phyloP scores from a whole-genome alignment of 1,140 invertebrate species.

The Zaprionus taronus region DNA sequence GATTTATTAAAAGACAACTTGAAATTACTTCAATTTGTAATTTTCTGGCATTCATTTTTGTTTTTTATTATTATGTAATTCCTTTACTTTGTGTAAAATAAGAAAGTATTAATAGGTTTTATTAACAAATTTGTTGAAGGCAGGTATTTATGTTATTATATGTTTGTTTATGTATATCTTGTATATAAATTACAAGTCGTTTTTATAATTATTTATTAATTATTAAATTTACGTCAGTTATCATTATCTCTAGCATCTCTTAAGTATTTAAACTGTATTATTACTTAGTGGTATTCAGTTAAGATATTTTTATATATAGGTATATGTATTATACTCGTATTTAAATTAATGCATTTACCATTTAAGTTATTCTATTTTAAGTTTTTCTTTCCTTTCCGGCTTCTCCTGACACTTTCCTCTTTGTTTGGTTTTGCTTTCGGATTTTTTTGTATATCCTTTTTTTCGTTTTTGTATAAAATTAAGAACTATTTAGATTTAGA shows the following conservation, averaged over 20 bases:
- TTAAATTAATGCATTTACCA: conserved; percentile 41
- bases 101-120: conserved; percentile 80
- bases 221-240: conserved; percentile 69
- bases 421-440: conserved; percentile 3
- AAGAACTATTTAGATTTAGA: conserved; percentile 53
- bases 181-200: conserved; percentile 79
- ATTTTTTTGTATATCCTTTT: conserved; percentile 17
- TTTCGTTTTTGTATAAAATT: conserved; percentile 58
- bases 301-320: conserved; percentile 40
- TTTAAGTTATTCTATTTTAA: conserved; percentile 56
- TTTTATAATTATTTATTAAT: conserved; percentile 68
- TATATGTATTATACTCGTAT: conserved; percentile 42
- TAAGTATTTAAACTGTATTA: conserved; percentile 71
- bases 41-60: conserved; percentile 60
- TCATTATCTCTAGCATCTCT: conserved; percentile 68
- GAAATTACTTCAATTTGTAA: conserved; percentile 36
- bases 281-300: conserved; percentile 71
- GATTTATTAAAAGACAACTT: background rate
- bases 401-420: background rate
- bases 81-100: conserved; percentile 81
- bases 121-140: conserved; percentile 81
- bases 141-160: conserved; percentile 81
- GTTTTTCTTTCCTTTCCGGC: conserved; percentile 8
- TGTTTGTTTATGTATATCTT: conserved; percentile 74
- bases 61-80: conserved; percentile 77